Conservation (phyloP, 2,113 vertebrate species). For the Pachyramphus minor region DNA sequence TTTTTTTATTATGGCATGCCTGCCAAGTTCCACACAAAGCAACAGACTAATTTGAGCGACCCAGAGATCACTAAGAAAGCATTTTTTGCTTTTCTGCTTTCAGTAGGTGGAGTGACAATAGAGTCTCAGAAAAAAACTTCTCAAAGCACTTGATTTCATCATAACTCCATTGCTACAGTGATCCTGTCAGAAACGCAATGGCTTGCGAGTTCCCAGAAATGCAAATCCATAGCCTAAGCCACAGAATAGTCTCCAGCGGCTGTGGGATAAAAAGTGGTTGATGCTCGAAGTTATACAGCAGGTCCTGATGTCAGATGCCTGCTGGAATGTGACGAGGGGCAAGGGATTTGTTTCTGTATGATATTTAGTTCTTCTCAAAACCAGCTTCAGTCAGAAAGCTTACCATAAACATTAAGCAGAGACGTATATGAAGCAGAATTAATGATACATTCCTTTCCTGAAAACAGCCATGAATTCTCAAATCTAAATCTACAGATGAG, state of each 20-base stretch:
- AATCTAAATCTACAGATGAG: background rate
- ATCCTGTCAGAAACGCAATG: background rate
- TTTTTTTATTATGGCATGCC: background rate
- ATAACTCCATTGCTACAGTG: background rate
- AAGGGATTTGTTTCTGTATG: background rate
- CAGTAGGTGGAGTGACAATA: background rate
- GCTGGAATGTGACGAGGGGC: background rate
- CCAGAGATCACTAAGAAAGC: background rate
- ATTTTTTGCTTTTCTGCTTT: background rate
- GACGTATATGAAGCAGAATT: background rate
- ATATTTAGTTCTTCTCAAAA: background rate
- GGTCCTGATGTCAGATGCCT: background rate
- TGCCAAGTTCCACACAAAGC: background rate
- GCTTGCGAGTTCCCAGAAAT: background rate
- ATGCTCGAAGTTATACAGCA: background rate
- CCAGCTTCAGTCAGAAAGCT: background rate
- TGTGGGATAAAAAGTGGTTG: background rate
- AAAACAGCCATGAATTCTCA: background rate
- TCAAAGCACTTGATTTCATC: background rate
- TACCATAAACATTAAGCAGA: background rate
- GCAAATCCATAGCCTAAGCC: background rate
- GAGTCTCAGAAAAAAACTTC: background rate
- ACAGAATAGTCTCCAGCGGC: background rate
- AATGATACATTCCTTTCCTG: background rate
- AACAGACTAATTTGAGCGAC: background rate